Conservation (phyloP, 1,140 invertebrate species). For the Drosophila insularis region DNA sequence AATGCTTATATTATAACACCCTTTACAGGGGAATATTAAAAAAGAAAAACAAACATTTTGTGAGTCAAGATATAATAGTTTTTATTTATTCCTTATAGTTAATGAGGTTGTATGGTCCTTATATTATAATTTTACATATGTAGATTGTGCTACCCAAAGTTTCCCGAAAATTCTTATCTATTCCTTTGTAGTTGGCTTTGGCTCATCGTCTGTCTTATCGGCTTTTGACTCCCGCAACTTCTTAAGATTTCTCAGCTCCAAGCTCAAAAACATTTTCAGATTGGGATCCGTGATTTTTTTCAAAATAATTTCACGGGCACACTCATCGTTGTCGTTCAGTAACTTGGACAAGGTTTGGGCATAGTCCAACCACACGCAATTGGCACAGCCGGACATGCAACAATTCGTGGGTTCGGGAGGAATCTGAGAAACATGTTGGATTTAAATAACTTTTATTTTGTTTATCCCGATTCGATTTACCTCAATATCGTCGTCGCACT, state of each 20-base stretch:
- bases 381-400: constrained; percentile 96
- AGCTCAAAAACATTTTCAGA: constrained; percentile 89
- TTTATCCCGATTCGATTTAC: constrained; percentile 17
- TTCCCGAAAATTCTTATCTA: constrained; percentile 32
- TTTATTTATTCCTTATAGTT: constrained; percentile 21
- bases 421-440: constrained; percentile 44
- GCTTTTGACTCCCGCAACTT: constrained; percentile 25
- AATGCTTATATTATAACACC: no score
- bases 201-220: constrained; percentile 26
- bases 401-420: constrained; percentile 90
- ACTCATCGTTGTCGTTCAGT: constrained; percentile 87
- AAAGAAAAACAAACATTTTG: background rate
- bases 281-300: constrained; percentile 91
- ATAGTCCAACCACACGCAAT: constrained; percentile 97
- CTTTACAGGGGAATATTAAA: no score
- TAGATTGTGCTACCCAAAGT: constrained; percentile 41
- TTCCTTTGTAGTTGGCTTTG: constrained; percentile 40
- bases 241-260: constrained; percentile 86
- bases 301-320: constrained; percentile 88
- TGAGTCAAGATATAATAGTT: background rate
- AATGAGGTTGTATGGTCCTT: constrained; percentile 52
- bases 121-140: constrained; percentile 20
- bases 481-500: constrained; percentile 39
- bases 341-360: constrained; percentile 90
- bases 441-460: no score